These are phyloP conservation scores for Gallinago nigripennis DNA, from an alignment of 2,797 vertebrate species.

Conservation along the genomic window DNA sequence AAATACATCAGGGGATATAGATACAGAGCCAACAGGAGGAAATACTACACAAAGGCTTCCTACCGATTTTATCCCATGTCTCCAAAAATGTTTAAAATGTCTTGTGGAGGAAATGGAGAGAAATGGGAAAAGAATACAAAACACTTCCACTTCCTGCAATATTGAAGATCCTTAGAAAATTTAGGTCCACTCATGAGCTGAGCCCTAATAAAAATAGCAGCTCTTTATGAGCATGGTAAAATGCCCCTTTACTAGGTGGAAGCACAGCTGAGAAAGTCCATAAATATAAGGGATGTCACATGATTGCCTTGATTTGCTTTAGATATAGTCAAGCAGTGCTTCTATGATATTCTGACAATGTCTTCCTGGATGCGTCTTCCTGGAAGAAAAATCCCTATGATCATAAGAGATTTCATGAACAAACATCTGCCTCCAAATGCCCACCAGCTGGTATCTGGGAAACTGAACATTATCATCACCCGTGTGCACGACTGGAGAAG, in stretches of 20 bases:
- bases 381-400: accelerated
- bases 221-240: not conserved
- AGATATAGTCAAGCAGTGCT: accelerated
- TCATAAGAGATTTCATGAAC: accelerated
- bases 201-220: not conserved
- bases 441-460: conserved; percentile 29
- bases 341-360: accelerated
- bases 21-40: not conserved
- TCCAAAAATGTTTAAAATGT: not conserved
- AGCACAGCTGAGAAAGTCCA: not conserved
- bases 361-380: accelerated
- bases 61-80: not conserved
- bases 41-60: not conserved
- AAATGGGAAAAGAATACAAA: not conserved
- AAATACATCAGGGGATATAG: not conserved
- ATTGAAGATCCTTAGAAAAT: not conserved
- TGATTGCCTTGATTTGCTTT: not conserved
- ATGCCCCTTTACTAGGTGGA: not conserved
- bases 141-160: not conserved
- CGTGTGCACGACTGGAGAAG: not conserved
- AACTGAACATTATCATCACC: conserved; percentile 9
- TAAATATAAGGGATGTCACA: not conserved
- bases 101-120: not conserved
- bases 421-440: not conserved
- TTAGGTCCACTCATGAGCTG: not conserved